Conservation (phyloP, 1,140 invertebrate genomes). For the Ctenoplectra terminalis region DNA sequence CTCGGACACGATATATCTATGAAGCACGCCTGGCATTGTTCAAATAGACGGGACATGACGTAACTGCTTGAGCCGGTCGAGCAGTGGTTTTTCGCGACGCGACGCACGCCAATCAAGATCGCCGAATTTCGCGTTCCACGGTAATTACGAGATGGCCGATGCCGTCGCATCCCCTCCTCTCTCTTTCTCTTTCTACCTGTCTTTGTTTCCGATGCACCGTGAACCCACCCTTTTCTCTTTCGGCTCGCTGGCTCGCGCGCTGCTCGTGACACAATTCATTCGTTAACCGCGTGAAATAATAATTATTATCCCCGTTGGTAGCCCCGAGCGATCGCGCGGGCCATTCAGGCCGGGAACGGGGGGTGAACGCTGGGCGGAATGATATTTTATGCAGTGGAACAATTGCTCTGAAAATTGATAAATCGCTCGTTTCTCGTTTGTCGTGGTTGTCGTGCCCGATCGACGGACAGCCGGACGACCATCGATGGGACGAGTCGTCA, state of each 20-base stretch:
- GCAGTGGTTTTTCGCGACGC: not conserved
- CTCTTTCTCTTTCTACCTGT: not conserved
- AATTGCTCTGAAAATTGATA: constrained; percentile 68
- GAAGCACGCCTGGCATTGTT: not conserved
- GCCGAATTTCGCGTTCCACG: constrained; percentile 55
- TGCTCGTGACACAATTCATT: constrained; percentile 74
- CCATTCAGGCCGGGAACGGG: constrained; percentile 38
- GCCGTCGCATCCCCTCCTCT: not conserved
- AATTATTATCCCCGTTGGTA: constrained; percentile 66
- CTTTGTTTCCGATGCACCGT: too few species aligned
- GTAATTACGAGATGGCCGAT: constrained; percentile 55
- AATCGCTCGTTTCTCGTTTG: constrained; percentile 61
- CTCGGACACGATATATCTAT: not conserved
- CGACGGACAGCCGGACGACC: not conserved
- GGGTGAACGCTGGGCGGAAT: constrained; percentile 19
- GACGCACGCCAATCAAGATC: constrained; percentile 59
- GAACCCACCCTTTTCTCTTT: not conserved
- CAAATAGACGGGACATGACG: not conserved
- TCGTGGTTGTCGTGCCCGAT: not conserved
- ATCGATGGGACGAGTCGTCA: not conserved
- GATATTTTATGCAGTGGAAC: constrained; percentile 65
- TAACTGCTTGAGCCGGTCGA: not conserved
- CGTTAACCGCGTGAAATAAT: constrained; percentile 76
- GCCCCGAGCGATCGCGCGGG: constrained; percentile 55
- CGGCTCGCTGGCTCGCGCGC: constrained; percentile 31